Evolutionary conservation across 2,888 invertebrate species (phyloP).

Genomic region (Eristalinus aeneus): DNA sequence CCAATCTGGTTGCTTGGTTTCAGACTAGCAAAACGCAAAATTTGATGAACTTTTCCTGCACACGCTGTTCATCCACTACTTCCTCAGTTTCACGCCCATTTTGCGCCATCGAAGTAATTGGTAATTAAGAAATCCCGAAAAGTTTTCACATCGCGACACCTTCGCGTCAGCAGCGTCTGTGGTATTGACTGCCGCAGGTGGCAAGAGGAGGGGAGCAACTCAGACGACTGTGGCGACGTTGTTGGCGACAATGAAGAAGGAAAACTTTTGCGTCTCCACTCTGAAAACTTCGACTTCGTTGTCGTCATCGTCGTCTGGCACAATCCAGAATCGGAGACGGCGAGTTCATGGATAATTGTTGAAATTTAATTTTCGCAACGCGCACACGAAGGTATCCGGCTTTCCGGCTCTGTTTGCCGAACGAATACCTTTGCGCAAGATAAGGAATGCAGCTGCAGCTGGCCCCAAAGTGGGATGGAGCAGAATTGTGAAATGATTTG

Average conservation of each 20-base stretch:
- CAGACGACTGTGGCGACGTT: neutral
- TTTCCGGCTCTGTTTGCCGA: constrained; percentile 46
- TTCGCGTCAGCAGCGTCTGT: constrained; percentile 30
- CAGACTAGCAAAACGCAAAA: neutral
- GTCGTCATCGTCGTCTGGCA: neutral
- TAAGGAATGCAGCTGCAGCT: constrained; percentile 33
- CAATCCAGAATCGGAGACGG: neutral
- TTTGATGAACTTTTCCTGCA: no score
- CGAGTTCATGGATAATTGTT: constrained; percentile 47
- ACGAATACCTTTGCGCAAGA: constrained; percentile 23
- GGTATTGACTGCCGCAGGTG: neutral
- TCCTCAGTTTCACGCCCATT: neutral
- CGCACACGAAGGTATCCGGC: constrained; percentile 34
- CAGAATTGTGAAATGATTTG: constrained; percentile 44
- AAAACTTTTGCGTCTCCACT: neutral
- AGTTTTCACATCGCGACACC: constrained; percentile 46
- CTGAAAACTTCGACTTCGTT: neutral
- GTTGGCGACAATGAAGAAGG: neutral
- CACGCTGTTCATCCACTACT: neutral
- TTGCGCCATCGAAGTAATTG: constrained; percentile 40
- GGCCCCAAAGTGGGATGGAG: neutral
- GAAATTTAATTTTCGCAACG: constrained; percentile 56
- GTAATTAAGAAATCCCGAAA: constrained; percentile 67
- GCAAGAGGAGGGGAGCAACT: neutral
- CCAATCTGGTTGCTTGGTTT: no score